Evolutionary conservation across 2,888 invertebrate species (phyloP), one percentile per base, ranked within the genome.

Genomic region (Aphrophora alni): DNA sequence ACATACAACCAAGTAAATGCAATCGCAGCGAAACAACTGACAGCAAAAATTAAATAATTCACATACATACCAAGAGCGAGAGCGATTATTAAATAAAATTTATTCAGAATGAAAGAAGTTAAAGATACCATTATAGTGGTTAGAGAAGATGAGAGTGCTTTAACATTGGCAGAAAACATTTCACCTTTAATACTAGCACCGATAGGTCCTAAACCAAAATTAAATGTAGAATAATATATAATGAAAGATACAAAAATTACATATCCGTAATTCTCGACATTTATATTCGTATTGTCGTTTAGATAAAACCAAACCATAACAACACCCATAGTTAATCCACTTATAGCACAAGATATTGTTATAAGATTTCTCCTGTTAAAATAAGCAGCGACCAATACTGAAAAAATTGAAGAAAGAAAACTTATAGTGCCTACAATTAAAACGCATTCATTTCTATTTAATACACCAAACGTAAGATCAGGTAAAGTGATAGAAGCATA

Each of bases 141-240:
- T 1, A 90, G 83, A 3, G 92, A 92, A 0, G 92, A 91, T 0
- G 92, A 92, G 0, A 89, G 88, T 0, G 91, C 91, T 86, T 92
- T 93, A 0, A 93, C 91, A 82, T 92, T 92, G 0, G 91, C 91
- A 0, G 93, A 91, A 84, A 93, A 93, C 4, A 93, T 84, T 86
- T 93, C 93, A 0, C 92, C 92, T 84, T 92, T 90, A 88, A 93
- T 89, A 83, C 93, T 90, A 82, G 92, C 92, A 0, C 93, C 90
- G 33, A 93, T 85, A 24, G 91, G 92, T 0, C 91, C 92, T 26
- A 93, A 87, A 0, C 93, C 93, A 5, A 91, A 87, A 0, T 92
- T 90, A 75, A 91, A 91, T 21, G 91, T 87, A 8, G 92, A 86
- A 80, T 92, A 91, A 84, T 92, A 92, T 24, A 90, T 87, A 72